These are phyloP conservation scores for Orgyia antiqua DNA, from an alignment of 2,888 invertebrate species.

Conservation along the genomic window DNA sequence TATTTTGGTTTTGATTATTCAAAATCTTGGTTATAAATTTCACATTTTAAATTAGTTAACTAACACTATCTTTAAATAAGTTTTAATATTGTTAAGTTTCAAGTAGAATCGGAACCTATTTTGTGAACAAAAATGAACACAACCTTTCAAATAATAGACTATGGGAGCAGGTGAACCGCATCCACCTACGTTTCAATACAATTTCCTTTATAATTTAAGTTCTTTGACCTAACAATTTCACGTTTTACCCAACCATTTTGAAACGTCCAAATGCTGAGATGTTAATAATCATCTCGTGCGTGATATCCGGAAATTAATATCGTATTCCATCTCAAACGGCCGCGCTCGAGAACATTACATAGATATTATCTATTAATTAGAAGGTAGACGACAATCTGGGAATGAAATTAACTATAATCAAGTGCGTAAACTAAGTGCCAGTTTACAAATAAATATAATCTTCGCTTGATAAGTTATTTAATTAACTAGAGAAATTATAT, in stretches of 20 bases:
- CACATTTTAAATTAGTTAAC: no score
- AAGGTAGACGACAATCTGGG: conserved; percentile 8
- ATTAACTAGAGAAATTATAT: no score
- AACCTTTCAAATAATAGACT: no score
- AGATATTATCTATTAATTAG: conserved; percentile 15
- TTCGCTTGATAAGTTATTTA: no score
- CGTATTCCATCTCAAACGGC: conserved; percentile 15
- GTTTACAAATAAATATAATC: conserved; percentile 1
- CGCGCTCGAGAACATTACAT: conserved; percentile 9
- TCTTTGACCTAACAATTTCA: conserved; percentile 12
- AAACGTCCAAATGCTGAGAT: conserved; percentile 8
- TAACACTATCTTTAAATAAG: no score
- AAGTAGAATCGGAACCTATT: no score
- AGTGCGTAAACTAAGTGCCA: conserved; percentile 6
- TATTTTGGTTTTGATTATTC: no score
- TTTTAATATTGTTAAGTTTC: no score
- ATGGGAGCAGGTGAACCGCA: neutral
- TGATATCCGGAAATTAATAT: conserved; percentile 19
- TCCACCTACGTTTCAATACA: conserved; percentile 9
- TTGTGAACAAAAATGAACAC: no score
- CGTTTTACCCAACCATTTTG: conserved; percentile 3
- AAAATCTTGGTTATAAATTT: no score
- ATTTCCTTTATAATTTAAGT: conserved; percentile 13
- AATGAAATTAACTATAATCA: conserved; percentile 11
- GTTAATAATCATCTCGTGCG: conserved; percentile 13